Base-by-base conservation (phyloP, 2,888 invertebrate species). In the Zootermopsis nevadensis region DNA sequence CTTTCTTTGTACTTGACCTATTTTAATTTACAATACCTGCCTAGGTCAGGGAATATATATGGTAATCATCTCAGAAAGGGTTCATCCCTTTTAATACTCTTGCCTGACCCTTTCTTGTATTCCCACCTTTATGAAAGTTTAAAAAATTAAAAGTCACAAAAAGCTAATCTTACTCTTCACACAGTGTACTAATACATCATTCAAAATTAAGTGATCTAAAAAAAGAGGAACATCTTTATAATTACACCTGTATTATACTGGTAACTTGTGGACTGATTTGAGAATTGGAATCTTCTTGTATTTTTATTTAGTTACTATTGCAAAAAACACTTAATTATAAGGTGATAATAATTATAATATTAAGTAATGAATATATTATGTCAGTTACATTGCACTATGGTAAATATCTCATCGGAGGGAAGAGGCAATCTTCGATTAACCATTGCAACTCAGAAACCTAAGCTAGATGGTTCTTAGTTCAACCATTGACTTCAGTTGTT, bases 181-280 rank as follows among this genome's bases (percentile, higher is more conserved):
- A 80, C 80, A 83, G 42, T 83, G 66, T 38, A 35, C 76, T 69
- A 83, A 24, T 60, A 60, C 77, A 69, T 35, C 48, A 79, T 81
- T 48, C 48, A 77, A 82, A 82, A 79, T 53, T 77, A 66, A 82
- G 48, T 67, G 42, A 82, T 69, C 33, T 77, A 67, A 74, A 77
- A 67, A 80, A 80, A 84, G 84, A 85, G 85, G 85, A 85, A 85
- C 85, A 84, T 83, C 79, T 82, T 82, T 60, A 77, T 60, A 84
- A 85, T 77, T 82, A 85, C 33, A 83, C 67, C 81, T 83, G 82
- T 80, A 31, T 84, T 66, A 82, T 83, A 84, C 83, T 85, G 85
- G 85, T 85, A 85, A 85, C 85, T 85, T 82, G 77, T 82, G 67
- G 48, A 74, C 27, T 76, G 77, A 83, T 83, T 69, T 42, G 74